Base-by-base conservation (phyloP, 2,797 vertebrate genomes). In the Sorex maritimensis region DNA sequence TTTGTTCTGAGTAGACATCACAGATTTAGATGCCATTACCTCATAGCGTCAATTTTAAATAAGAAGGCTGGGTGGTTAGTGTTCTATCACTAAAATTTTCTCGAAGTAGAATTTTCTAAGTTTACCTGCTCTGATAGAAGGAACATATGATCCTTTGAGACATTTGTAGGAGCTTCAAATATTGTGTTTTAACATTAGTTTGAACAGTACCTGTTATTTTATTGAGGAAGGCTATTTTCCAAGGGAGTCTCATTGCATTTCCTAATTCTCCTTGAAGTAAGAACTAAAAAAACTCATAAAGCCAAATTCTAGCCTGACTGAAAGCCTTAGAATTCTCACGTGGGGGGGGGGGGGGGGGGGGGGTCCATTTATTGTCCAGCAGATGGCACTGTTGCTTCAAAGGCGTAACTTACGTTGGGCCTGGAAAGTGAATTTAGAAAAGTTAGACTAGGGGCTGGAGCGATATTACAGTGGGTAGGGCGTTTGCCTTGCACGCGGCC, bases 381-480 rank as follows among this genome's bases (percentile, higher is more conserved):
- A 97, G 97, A 85, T 96, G 97, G 97, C 3, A 86, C 61, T 97
- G 69, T 94, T 97, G 92, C 81, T 21, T 87, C 96, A 96, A 88
- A 91, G 1, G 89, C 61, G 12, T 6, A 38, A 44, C 21, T 73
- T 79, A 26, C 8, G 2, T 17, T 24, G 24, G 72, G 21, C 0
- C 74, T 65, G 17, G n/a, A 73, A 41, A 34, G 4, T n/a, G 19
- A 65, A 30, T 4, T 6, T 38, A 30, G 58, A 44, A 61, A 44
- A 44, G 41, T 44, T 7, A 44, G 41, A 44, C 41, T 44, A 7
- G 41, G 15, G 15, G 52, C 52, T 52, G 34, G 34, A 34, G 34
- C 34, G 2, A 1, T 2, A 5, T 9, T 23, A 34, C 34, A 34
- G 34, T 2, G 34, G 34, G 34, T 34, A 34, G 2, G 34, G 34